These are phyloP conservation scores for Drosophila triauraria DNA, from an alignment of 1,140 invertebrate genomes.

Conservation along the genomic window DNA sequence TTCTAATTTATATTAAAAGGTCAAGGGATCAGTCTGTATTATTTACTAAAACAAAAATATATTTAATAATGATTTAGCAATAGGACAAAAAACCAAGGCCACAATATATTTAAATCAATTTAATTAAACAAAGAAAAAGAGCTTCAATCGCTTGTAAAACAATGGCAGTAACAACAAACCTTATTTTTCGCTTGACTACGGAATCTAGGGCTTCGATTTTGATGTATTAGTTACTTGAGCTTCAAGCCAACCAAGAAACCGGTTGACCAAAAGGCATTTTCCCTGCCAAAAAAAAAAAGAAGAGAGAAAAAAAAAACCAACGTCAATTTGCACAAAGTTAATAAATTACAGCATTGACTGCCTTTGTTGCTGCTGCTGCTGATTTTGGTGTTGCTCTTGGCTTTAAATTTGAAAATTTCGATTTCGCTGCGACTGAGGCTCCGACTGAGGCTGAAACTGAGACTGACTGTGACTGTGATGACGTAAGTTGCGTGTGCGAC, in stretches of 20 bases:
- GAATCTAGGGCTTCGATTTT: constrained; percentile 37
- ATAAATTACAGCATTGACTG: constrained; percentile 76
- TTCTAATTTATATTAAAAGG: too few species aligned
- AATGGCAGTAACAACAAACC: not conserved
- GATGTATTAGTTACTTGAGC: constrained; percentile 36
- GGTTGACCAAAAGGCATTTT: constrained; percentile 39
- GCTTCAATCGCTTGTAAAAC: not conserved
- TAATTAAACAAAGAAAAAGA: not conserved
- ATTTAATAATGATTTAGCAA: too few species aligned
- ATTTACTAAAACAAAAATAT: too few species aligned
- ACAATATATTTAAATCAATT: too few species aligned
- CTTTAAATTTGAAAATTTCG: constrained; percentile 69
- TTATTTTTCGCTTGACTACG: not conserved
- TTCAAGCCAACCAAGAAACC: constrained; percentile 29
- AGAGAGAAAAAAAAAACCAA: constrained; percentile 19
- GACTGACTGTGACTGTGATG: constrained; percentile 16
- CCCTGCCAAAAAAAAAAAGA: constrained; percentile 22
- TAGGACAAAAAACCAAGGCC: too few species aligned
- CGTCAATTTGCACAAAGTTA: constrained; percentile 66
- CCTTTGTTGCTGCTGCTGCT: constrained; percentile 31
- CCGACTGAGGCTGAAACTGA: too few species aligned
- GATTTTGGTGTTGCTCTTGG: constrained; percentile 33
- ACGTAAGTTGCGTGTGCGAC: constrained; percentile 73
- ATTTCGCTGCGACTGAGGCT: constrained; percentile 31
- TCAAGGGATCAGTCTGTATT: too few species aligned